phyloP scores from a whole-genome alignment of 2,113 vertebrate species.

The Oncorhynchus keta region DNA sequence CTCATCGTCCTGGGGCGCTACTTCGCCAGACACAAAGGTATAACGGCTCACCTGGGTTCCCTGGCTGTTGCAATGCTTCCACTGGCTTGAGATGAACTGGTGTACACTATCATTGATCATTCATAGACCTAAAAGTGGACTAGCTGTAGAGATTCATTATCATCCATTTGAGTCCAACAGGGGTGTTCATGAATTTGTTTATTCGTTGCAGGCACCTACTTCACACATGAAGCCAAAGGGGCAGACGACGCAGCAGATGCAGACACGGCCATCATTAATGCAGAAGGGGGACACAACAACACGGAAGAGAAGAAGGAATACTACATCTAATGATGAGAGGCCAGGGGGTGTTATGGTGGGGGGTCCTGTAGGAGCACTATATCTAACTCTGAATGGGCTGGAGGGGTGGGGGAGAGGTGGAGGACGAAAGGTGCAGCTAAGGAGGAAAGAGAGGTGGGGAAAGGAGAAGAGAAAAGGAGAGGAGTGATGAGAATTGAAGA shows the following conservation, averaged over 20 bases:
- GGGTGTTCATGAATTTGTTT: slow-evolving; percentile 22
- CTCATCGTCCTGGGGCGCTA: slow-evolving; percentile 98
- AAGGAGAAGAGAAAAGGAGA: slow-evolving; percentile 2
- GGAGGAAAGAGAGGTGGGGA: slow-evolving; percentile 60
- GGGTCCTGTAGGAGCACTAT: slow-evolving; percentile 82
- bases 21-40: slow-evolving; percentile 99
- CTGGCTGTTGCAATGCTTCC: background rate
- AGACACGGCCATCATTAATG: slow-evolving; percentile 99
- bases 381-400: slow-evolving; percentile 63
- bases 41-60: slow-evolving; percentile 42
- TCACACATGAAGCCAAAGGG: slow-evolving; percentile 99
- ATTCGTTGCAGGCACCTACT: slow-evolving; percentile 90
- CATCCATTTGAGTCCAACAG: background rate
- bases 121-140: slow-evolving; percentile 26
- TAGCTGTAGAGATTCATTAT: background rate
- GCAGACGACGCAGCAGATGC: slow-evolving; percentile 96
- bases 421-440: slow-evolving; percentile 30
- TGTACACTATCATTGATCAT: background rate
- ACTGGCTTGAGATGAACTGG: background rate
- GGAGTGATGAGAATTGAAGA: slow-evolving; percentile 10
- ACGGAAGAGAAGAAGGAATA: slow-evolving; percentile 99
- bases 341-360: slow-evolving; percentile 45
- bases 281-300: slow-evolving; percentile 98
- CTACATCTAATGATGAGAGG: slow-evolving; percentile 89
- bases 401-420: slow-evolving; percentile 26